A percentile compares a stretch with the other conserved stretches of the same genome.
Evolutionary conservation across 2,888 invertebrate genomes (phyloP).

Genomic region (Andrena minutula): DNA sequence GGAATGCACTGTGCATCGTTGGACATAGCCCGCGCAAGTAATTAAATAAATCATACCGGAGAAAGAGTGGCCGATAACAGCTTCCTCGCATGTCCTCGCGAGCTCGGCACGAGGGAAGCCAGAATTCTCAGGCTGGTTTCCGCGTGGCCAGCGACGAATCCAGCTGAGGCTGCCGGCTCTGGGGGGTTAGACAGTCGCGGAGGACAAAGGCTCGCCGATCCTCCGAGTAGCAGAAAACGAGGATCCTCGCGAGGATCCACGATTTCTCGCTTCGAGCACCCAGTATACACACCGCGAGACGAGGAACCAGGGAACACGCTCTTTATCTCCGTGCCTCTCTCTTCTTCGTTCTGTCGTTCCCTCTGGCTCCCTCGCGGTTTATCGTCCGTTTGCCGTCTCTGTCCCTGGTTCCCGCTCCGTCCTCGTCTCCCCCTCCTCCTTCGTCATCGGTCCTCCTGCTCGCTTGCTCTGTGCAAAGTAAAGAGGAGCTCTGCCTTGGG

Average conservation of each 20-base stretch:
- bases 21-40: background rate
- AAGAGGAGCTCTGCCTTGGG: conserved; percentile 82
- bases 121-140: conserved; percentile 19
- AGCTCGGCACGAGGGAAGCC: background rate
- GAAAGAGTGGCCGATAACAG: conserved; percentile 9
- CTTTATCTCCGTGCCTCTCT: conserved; percentile 62
- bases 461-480: conserved; percentile 81
- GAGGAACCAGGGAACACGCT: conserved; percentile 68
- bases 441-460: conserved; percentile 52
- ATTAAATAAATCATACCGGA: background rate
- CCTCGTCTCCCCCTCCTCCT: conserved; percentile 18
- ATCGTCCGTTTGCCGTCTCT: conserved; percentile 44
- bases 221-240: conserved; percentile 22
- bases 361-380: conserved; percentile 33
- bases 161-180: conserved; percentile 27
- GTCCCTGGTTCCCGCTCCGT: conserved; percentile 36
- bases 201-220: conserved; percentile 41
- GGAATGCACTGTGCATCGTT: background rate
- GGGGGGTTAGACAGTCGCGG: conserved; percentile 34
- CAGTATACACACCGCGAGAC: conserved; percentile 70
- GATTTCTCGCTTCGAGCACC: conserved; percentile 70
- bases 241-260: conserved; percentile 38
- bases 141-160: conserved; percentile 41
- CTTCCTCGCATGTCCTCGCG: background rate
- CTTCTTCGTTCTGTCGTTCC: conserved; percentile 14